Base-by-base conservation (phyloP, 2,888 invertebrate species). In the Theretra japonica region DNA sequence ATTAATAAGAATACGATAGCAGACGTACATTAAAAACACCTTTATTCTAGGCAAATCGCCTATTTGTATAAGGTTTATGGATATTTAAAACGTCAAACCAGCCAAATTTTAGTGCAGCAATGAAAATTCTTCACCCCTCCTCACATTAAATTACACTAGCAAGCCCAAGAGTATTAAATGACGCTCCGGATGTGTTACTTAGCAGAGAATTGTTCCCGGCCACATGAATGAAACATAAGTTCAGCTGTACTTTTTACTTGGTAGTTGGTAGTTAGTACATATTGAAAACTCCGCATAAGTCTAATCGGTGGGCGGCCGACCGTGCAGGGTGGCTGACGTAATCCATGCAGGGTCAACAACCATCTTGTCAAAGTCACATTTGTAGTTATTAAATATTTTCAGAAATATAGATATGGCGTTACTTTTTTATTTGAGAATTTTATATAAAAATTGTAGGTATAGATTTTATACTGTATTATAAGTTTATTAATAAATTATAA, bases 341-440 rank as follows among this genome's bases (percentile, higher is more conserved):
- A 86, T 74, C 78, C 60, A 72, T 60, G 78, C 88, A 88, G 86
- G 88, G 88, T 88, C 88, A 88, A 85, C 81, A 86, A 76, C 86
- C 86, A 78, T 72, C 11, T 17, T 48, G 23, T 23, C 65, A 65
- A 65, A 65, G 65, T 65, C 65, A 65, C 65, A 65, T 65, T 65
- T 65, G 41, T 21, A 11, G n/a, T 62, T 33, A 41, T 62, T 11
- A n/a, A 21, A 33, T 33, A 33, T 41, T 23, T 65, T 65, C 53
- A 53, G 5, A n/a, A 53, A 53, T 41, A 41, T 15, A 11, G 15
- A 41, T 41, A 41, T 15, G 11, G 41, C 41, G 41, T 41, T 15
- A 41, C 41, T 11, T 41, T 33, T 33, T 41, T 41, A 15, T 11
- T 33, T 41, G 2, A 11, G 2, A 11, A 41, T 41, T 0, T 41